Conservation (phyloP, 2,888 invertebrate genomes). For the Seira sanloemensis region DNA sequence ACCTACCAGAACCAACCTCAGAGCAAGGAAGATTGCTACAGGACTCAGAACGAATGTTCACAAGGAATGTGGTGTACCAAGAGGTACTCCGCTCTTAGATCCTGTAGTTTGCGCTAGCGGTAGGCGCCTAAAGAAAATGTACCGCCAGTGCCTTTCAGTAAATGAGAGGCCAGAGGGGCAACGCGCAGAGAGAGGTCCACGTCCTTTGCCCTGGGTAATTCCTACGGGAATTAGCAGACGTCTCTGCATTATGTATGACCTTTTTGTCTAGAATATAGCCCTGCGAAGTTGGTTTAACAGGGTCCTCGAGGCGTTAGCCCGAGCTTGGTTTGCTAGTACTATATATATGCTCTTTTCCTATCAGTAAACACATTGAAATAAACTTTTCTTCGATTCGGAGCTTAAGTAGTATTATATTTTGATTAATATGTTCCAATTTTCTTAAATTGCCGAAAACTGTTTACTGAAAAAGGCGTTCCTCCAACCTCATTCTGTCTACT, state of each 20-base stretch:
- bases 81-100: slow-evolving; percentile 25
- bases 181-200: slow-evolving; percentile 43
- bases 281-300: too few relatives aligned
- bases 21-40: neutral
- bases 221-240: slow-evolving; percentile 15
- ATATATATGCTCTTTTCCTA: too few relatives aligned
- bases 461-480: too few relatives aligned
- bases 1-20: slow-evolving; percentile 5
- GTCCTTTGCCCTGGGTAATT: slow-evolving; percentile 55
- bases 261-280: too few relatives aligned
- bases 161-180: slow-evolving; percentile 26
- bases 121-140: neutral
- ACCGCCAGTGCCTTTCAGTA: slow-evolving; percentile 25
- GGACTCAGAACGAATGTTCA: slow-evolving; percentile 19
- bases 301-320: too few relatives aligned
- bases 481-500: too few relatives aligned
- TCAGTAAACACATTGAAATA: too few relatives aligned
- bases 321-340: too few relatives aligned
- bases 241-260: slow-evolving; percentile 11
- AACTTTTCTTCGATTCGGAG: too few relatives aligned
- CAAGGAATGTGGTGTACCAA: slow-evolving; percentile 41
- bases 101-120: neutral
- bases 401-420: too few relatives aligned
- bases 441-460: too few relatives aligned
- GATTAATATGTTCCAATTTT: too few relatives aligned